A percentile compares a stretch with the other conserved stretches of the same genome.
Evolutionary conservation across 2,113 vertebrate species (phyloP).

Genomic region (Cryptomyrus ogoouensis): DNA sequence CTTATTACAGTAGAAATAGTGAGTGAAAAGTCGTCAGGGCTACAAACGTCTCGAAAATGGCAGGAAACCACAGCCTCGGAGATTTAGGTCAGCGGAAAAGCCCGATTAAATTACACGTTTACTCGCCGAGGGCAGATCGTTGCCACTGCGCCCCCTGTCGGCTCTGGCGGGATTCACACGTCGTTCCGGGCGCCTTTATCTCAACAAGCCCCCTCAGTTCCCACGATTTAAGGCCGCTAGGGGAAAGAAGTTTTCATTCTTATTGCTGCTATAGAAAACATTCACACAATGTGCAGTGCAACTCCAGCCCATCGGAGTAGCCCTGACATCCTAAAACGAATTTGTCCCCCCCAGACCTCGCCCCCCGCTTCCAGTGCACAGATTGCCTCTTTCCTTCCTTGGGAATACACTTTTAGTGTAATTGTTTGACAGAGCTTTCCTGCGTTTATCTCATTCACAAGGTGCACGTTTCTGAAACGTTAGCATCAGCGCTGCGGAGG

Average conservation of each 20-base stretch:
- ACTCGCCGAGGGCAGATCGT: background rate
- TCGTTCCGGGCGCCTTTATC: constrained; percentile 32
- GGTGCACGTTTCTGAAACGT: constrained; percentile 70
- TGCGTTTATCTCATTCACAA: constrained; percentile 65
- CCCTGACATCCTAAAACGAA: constrained; percentile 29
- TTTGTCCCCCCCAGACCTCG: background rate
- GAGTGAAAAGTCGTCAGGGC: background rate
- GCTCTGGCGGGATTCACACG: background rate
- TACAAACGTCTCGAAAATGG: background rate
- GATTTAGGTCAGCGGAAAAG: background rate
- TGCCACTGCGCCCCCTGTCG: background rate
- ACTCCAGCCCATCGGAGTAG: constrained; percentile 24
- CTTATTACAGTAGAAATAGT: background rate
- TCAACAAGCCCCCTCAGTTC: constrained; percentile 48
- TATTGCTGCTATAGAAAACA: background rate
- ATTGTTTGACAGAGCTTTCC: constrained; percentile 75
- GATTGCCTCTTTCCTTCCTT: constrained; percentile 53
- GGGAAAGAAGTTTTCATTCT: background rate
- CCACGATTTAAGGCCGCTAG: constrained; percentile 31
- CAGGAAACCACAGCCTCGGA: background rate
- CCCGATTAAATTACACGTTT: background rate
- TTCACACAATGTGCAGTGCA: background rate
- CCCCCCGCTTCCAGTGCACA: constrained; percentile 23
- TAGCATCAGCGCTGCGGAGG: constrained; percentile 47
- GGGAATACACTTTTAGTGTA: constrained; percentile 73